phyloP scores from a whole-genome alignment of 2,113 vertebrate species.

The Otocyon megalotis region DNA sequence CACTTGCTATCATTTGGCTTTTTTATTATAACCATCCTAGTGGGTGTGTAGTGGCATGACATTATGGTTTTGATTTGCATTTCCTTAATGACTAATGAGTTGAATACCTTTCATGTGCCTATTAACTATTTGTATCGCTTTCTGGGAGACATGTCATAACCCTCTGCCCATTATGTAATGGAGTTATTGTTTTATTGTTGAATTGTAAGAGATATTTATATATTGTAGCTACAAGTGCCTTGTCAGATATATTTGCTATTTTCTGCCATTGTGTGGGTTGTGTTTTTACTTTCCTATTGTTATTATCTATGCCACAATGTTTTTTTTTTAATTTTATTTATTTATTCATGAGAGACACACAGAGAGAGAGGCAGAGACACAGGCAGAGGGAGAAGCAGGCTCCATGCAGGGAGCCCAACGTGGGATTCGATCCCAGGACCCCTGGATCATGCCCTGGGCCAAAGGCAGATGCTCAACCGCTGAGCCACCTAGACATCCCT shows the following conservation, averaged over 20 bases:
- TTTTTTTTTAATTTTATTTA: not conserved
- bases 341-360: too few species aligned
- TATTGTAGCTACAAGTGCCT: not conserved
- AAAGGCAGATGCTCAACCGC: too few species aligned
- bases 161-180: not conserved
- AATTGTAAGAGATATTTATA: not conserved
- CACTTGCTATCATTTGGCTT: not conserved
- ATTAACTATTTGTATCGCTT: not conserved
- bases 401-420: too few species aligned
- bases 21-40: not conserved
- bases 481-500: too few species aligned
- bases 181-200: not conserved
- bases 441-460: too few species aligned
- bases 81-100: not conserved
- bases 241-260: not conserved
- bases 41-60: not conserved
- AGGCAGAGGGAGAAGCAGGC: too few species aligned
- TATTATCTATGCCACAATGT: not conserved
- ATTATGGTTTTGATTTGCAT: conserved; percentile 6
- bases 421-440: too few species aligned
- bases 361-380: too few species aligned
- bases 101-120: not conserved
- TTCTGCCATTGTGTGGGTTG: not conserved
- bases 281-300: not conserved
- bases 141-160: not conserved